Evolutionary conservation across 2,113 vertebrate genomes (phyloP), one percentile per base, ranked within the genome.

Genomic region (Grammomys surdaster): DNA sequence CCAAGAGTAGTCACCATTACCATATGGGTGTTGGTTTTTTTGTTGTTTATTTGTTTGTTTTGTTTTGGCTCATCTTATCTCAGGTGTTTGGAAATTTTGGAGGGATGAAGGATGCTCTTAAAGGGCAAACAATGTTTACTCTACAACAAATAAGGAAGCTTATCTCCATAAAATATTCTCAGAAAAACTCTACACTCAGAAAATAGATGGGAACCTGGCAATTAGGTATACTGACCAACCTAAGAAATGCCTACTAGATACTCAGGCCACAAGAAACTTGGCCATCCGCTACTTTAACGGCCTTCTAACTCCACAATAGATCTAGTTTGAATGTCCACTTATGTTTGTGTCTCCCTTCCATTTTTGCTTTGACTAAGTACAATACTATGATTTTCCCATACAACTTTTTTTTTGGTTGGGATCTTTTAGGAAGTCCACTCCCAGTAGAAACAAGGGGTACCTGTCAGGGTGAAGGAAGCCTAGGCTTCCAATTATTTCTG

Each of bases 401-500:
- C 81, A 63, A 93, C 58, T 54, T 93, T 90, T 46, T 80, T 94
- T n/a, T 88, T 46, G 40, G 51, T 95, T 94, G 22, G 7, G 95
- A 5, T 14, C 91, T 93, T 95, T 91, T 7, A 26, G 91, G 85
- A 94, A 95, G 88, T 94, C 95, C 70, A 94, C 85, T 85, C 72
- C 0, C 24, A 76, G 58, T 69, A 93, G n/a, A 93, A 96, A 56
- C 63, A 86, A 97, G 93, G 69, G 78, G 82, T 54, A 72, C 54
- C 93, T 97, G 69, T 86, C 94, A 90, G 95, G 92, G 89, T 95
- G 85, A 91, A 40, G 70, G 96, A 86, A 93, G 94, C 0, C 0
- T 93, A 78, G 8, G 87, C 89, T 93, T 94, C 96, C 89, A 96
- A 98, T 98, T 95, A 96, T 97, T 95, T 97, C 81, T 94, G 56